Evolutionary conservation across 2,888 invertebrate genomes (phyloP), one percentile per base, ranked within the genome.

Genomic region (Onchidella celtica): DNA sequence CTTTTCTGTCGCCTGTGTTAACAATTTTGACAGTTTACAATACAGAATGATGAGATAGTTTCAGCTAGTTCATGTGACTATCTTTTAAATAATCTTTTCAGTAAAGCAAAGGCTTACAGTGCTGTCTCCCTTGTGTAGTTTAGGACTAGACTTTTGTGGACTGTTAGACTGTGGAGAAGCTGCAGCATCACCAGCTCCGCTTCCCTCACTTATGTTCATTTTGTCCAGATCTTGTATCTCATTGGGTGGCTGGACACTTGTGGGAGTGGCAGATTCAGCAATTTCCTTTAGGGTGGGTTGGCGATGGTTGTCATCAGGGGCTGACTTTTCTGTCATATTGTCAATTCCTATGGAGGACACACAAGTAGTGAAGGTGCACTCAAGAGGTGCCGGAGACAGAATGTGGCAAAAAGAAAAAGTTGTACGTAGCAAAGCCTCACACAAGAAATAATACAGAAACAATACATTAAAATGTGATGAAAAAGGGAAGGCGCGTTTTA

Each of bases 291-390:
- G 83, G 6, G 90, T 86, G 34, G 88, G 87, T 55, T 86, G 85
- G 9, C 86, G 87, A 85, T 89, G 91, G 1, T 84, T 88, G 32
- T 90, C 97, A 94, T 98, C 97, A 0, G 98, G 98, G 0, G 97
- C 97, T 91, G 98, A 97, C 81, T 96, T 95, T 93, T 99, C 99
- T 3, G 99, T 99, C 97, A 98, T 98, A 87, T 96, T 96, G 76
- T 96, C 96, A 86, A 98, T 96, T 27, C 96, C 96, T 95, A 81
- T 29, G 34, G 11, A 47, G 17, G 47, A 11, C n/a, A n/a, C n/a
- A n/a, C n/a, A n/a, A n/a, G n/a, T n/a, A n/a, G n/a, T n/a, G n/a
- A n/a, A n/a, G n/a, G n/a, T n/a, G n/a, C n/a, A n/a, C n/a, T n/a
- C n/a, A n/a, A n/a, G n/a, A n/a, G n/a, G n/a, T n/a, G n/a, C n/a